Percentiles rank a stretch among this genome's conserved stretches.
These are phyloP conservation scores for Eidolon helvum DNA, from an alignment of 2,113 vertebrate species.

Conservation along the genomic window DNA sequence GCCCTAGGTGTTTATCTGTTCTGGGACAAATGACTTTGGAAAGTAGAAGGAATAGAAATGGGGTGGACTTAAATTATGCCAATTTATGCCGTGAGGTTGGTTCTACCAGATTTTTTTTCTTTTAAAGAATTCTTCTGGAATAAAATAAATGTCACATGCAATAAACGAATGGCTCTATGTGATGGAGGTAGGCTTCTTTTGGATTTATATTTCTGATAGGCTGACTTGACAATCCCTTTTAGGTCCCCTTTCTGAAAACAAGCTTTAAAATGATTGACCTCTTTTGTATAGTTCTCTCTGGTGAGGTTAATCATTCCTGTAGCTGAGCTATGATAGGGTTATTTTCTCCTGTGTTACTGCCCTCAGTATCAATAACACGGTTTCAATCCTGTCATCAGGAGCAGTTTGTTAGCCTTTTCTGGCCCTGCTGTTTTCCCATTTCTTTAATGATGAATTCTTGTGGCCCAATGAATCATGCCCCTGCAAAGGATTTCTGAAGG, in stretches of 20 bases:
- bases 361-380: background rate
- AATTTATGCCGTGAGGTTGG: background rate
- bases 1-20: background rate
- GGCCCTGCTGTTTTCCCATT: background rate
- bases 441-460: background rate
- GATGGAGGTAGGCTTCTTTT: background rate
- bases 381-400: rapidly evolving
- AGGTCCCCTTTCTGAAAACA: background rate
- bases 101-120: background rate
- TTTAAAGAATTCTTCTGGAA: background rate
- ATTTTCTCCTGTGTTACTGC: background rate
- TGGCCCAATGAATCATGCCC: background rate
- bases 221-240: background rate
- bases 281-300: background rate
- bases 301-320: background rate
- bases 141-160: background rate
- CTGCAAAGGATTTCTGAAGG: background rate
- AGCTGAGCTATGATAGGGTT: background rate
- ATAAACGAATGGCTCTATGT: background rate
- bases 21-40: background rate
- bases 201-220: background rate
- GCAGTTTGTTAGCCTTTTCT: background rate
- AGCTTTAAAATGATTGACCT: background rate
- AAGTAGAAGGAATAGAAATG: background rate
- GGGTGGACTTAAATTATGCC: background rate